phyloP scores from a whole-genome alignment of 2,797 vertebrate species.

The Smutsia gigantea region DNA sequence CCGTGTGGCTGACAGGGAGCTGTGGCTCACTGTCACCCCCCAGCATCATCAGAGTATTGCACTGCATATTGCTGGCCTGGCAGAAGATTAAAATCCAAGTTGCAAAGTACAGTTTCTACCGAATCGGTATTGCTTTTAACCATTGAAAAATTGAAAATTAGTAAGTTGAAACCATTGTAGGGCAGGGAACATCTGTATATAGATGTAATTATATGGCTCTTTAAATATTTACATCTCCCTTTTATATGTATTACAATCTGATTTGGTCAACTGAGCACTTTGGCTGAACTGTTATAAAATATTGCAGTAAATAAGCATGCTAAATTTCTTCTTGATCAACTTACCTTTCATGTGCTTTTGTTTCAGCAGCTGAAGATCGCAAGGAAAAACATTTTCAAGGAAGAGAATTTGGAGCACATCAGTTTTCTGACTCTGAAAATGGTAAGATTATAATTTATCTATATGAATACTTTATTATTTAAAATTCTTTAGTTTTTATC shows the following conservation, averaged over 20 bases:
- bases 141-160: background rate
- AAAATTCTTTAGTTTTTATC: constrained; percentile 34
- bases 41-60: background rate
- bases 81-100: background rate
- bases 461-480: background rate
- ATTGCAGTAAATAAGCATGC: background rate
- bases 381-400: constrained; percentile 74
- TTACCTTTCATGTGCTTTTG: constrained; percentile 60
- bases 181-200: background rate
- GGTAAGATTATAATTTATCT: constrained; percentile 60
- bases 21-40: background rate
- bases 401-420: constrained; percentile 65
- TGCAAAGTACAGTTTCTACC: background rate
- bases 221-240: background rate
- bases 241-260: background rate
- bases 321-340: constrained; percentile 9
- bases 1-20: background rate
- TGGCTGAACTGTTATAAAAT: background rate
- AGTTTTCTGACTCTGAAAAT: constrained; percentile 79
- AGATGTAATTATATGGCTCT: background rate
- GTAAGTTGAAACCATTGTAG: background rate
- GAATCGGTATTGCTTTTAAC: background rate
- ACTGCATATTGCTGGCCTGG: background rate
- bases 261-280: background rate
- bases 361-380: constrained; percentile 63